Conservation (phyloP, 2,797 vertebrate genomes). For the Rhynchotus rufescens region DNA sequence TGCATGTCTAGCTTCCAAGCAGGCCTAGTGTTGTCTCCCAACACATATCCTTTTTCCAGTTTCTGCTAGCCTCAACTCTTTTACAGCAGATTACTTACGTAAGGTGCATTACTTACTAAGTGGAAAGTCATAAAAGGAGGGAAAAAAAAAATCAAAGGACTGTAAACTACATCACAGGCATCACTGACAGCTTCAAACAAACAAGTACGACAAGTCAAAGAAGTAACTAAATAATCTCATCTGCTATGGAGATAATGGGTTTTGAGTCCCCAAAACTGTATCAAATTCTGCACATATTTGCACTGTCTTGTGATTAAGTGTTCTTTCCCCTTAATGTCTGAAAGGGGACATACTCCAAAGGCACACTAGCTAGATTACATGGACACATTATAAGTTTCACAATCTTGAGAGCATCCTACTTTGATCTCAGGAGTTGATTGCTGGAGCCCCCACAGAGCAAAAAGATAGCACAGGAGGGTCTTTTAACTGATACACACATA, state of each 20-base stretch:
- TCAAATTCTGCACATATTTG: slow-evolving; percentile 43
- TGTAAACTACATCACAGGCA: not conserved
- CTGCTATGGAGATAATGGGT: slow-evolving; percentile 34
- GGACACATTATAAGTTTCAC: slow-evolving; percentile 12
- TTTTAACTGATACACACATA: slow-evolving; percentile 68
- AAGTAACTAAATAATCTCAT: slow-evolving; percentile 49
- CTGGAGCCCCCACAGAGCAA: slow-evolving; percentile 65
- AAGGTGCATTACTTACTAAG: not conserved
- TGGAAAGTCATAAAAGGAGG: not conserved
- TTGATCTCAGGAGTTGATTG: slow-evolving; percentile 75
- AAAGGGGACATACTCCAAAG: slow-evolving; percentile 55
- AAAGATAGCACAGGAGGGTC: slow-evolving; percentile 40
- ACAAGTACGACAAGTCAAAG: not conserved
- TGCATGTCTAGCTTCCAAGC: not conserved
- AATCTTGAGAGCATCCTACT: slow-evolving; percentile 55
- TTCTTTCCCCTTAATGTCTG: slow-evolving; percentile 4
- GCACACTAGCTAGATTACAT: slow-evolving; percentile 28
- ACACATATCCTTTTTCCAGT: not conserved
- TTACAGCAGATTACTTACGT: not conserved
- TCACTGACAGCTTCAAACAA: not conserved
- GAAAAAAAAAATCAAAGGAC: not conserved
- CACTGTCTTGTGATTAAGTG: slow-evolving; percentile 20
- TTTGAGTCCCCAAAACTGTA: slow-evolving; percentile 57
- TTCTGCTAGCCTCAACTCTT: not conserved
- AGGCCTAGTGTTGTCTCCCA: not conserved